A percentile compares a stretch with the other conserved stretches of the same genome.
Conservation (phyloP, 2,888 invertebrate species). For the Saturnia japonica region DNA sequence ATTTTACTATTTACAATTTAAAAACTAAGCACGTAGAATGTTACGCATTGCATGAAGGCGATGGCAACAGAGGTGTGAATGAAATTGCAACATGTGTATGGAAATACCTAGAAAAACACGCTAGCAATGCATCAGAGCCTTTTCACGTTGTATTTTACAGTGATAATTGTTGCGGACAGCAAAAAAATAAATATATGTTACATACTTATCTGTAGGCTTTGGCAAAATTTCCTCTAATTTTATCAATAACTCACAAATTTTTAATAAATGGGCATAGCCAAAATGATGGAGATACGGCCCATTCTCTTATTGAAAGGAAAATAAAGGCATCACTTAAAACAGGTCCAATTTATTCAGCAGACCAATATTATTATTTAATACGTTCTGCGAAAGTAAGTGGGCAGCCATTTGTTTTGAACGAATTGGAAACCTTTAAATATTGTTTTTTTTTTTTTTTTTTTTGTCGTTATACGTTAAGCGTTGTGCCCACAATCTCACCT, state of each 20-base stretch:
- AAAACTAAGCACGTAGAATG: too few relatives aligned
- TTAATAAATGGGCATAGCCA: constrained; percentile 48
- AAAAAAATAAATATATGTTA: constrained; percentile 39
- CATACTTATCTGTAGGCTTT: constrained; percentile 33
- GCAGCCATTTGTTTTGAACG: too few relatives aligned
- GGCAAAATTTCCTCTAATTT: constrained; percentile 30
- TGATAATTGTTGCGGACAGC: constrained; percentile 44
- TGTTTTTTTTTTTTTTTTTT: too few relatives aligned
- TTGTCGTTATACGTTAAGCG: too few relatives aligned
- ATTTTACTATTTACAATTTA: too few relatives aligned
- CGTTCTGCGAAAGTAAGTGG: constrained; percentile 24
- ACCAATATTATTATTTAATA: constrained; percentile 23
- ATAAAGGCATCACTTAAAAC: constrained; percentile 23
- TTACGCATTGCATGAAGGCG: constrained; percentile 42
- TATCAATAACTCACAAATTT: constrained; percentile 46
- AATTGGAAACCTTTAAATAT: too few relatives aligned
- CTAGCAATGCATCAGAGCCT: constrained; percentile 17
- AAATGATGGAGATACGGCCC: constrained; percentile 39
- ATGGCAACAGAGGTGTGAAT: constrained; percentile 38
- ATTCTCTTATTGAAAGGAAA: constrained; percentile 25
- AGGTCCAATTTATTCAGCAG: constrained; percentile 23
- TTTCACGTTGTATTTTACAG: constrained; percentile 39
- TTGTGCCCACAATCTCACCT: too few relatives aligned
- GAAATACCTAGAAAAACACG: constrained; percentile 21
- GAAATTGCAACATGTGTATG: constrained; percentile 34